Evolutionary conservation across 2,888 invertebrate species (phyloP).

Genomic region (Drosophila limbata): DNA sequence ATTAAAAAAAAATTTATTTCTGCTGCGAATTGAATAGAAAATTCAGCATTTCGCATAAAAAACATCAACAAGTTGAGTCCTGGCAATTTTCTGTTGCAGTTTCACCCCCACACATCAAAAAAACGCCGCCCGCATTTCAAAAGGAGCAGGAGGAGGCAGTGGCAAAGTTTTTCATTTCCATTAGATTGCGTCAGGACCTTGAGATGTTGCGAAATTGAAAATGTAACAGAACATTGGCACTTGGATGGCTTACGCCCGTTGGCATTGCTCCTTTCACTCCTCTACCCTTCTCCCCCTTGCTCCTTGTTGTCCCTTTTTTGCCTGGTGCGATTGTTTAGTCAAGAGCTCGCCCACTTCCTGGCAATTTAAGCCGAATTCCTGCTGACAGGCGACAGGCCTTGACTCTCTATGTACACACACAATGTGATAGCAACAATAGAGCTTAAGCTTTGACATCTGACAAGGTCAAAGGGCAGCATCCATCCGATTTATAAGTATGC

Average conservation of each 20-base stretch:
- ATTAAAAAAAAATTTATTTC: not conserved
- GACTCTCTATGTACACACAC: conserved; percentile 10
- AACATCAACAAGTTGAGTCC: conserved; percentile 47
- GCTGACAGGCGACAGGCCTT: conserved; percentile 52
- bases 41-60: not conserved
- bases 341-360: conserved; percentile 48
- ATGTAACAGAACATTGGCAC: conserved; percentile 46
- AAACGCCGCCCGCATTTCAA: not conserved
- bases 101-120: conserved; percentile 14
- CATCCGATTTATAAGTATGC: not conserved
- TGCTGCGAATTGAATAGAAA: not conserved
- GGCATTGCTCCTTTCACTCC: not conserved
- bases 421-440: conserved; percentile 32
- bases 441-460: conserved; percentile 62
- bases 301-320: not conserved
- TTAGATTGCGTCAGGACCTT: conserved; percentile 55
- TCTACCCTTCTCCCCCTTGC: not conserved
- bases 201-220: conserved; percentile 66
- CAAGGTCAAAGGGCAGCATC: conserved; percentile 65
- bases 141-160: conserved; percentile 10
- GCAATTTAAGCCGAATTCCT: conserved; percentile 65
- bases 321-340: conserved; percentile 5
- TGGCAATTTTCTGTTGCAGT: conserved; percentile 9
- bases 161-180: conserved; percentile 49
- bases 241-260: conserved; percentile 20